A percentile compares a stretch with the other conserved stretches of the same genome.
Evolutionary conservation across 2,888 invertebrate species (phyloP).

Genomic region (Platycheirus albimanus): DNA sequence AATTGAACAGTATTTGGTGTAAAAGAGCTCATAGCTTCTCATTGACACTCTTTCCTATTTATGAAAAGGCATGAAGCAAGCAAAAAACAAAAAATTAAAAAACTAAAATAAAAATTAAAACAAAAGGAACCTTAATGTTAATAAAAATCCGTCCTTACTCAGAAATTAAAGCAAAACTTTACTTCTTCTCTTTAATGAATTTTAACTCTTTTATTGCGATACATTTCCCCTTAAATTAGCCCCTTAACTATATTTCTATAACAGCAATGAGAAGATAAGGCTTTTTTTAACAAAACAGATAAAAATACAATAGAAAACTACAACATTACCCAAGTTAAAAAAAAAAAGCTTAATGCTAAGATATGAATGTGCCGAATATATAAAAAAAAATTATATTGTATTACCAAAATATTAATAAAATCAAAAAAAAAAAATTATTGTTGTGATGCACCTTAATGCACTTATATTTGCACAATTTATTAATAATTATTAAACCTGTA

Average conservation of each 20-base stretch:
- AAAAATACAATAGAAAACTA: constrained; percentile 29
- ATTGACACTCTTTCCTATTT: constrained; percentile 45
- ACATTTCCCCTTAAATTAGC: neutral
- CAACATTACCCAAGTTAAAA: constrained; percentile 27
- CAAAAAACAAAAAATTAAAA: neutral
- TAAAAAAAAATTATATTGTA: constrained; percentile 25
- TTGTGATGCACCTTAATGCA: constrained; percentile 74
- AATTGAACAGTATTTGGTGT: constrained; percentile 31
- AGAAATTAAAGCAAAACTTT: constrained; percentile 36
- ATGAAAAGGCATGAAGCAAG: constrained; percentile 5
- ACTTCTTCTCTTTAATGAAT: constrained; percentile 19
- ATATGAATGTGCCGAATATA: constrained; percentile 61
- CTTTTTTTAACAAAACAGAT: constrained; percentile 17
- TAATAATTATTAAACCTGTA: constrained; percentile 51
- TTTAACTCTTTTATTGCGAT: neutral
- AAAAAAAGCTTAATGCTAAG: constrained; percentile 49
- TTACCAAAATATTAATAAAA: constrained; percentile 34
- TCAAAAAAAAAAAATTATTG: constrained; percentile 57
- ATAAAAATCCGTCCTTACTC: constrained; percentile 71
- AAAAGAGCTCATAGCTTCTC: constrained; percentile 59
- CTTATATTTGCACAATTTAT: constrained; percentile 74
- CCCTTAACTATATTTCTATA: constrained; percentile 9
- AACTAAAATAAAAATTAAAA: no score
- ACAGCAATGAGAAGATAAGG: constrained; percentile 64
- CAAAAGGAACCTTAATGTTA: constrained; percentile 66